A percentile compares a stretch with the other conserved stretches of the same genome.
Conservation (phyloP, 2,113 vertebrate species). For the Psittacula cyanocephala region DNA sequence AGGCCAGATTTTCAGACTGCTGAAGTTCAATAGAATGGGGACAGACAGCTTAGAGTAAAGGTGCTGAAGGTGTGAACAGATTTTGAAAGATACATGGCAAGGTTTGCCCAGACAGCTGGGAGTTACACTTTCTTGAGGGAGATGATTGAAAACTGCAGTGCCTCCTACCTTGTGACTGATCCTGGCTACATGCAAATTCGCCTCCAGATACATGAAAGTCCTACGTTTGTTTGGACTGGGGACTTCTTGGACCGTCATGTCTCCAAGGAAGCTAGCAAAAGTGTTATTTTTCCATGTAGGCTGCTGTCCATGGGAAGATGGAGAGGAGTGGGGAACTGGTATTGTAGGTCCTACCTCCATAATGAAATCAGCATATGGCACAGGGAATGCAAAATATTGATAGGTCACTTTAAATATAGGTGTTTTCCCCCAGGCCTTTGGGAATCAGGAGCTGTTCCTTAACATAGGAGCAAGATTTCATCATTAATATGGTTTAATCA, state of each 20-base stretch:
- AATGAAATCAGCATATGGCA: neutral
- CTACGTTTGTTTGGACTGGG: neutral
- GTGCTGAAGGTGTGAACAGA: neutral
- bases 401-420: neutral
- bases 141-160: neutral
- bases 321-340: neutral
- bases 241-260: neutral
- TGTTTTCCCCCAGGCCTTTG: neutral
- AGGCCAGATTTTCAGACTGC: neutral
- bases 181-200: neutral
- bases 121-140: neutral
- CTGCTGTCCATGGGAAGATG: neutral
- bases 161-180: neutral
- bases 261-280: neutral
- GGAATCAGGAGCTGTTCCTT: neutral
- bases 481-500: neutral
- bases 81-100: neutral
- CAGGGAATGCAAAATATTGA: neutral
- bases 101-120: neutral
- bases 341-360: neutral
- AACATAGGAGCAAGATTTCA: neutral
- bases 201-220: neutral
- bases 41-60: neutral
- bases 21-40: neutral
- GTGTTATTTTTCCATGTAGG: neutral